Base-by-base conservation (phyloP, 1,140 invertebrate species). In the Lamellibrachia luymesi region DNA sequence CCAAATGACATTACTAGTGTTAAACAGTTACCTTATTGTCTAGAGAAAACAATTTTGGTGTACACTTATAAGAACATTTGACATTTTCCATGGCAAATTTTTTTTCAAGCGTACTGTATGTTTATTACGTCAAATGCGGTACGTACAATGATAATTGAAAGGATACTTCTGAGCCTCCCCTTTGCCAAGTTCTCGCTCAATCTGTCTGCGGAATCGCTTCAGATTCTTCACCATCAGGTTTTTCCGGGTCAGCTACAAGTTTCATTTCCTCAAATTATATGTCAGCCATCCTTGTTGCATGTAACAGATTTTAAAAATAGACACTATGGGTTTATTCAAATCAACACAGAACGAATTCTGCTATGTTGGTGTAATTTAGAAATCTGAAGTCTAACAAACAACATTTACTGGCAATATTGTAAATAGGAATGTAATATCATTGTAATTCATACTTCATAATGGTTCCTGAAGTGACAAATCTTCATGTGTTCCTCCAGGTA, bases 401-500 rank as follows among this genome's bases (percentile, higher is more conserved):
- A 4, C 64, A 80, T 22, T 22, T 80, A 80, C 1, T 80, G 64
- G 64, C 64, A 80, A 80, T 80, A 50, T 91, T 80, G 25, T 80
- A 22, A 22, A 80, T 80, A 90, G 92, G 56, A 25, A 89, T 38
- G 27, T 51, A 50, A 8, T n/a, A 90, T 2, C n/a, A 51, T 38
- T 38, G 38, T 38, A 38, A 25, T 27, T 38, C 27, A 50, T 94
- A 96, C 96, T 95, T 97, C 97, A 95, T 96, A 97, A 94, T 97
- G 96, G 94, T 97, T 97, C 91, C 97, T 94, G 93, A 97, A 97
- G 93, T 97, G 97, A 93, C 96, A 96, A 51, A 97, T 96, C 94
- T 96, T 95, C 94, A 96, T 96, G 92, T 96, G 95, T 94, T 97
- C 97, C 92, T 96, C 95, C 51, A 97, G 95, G 93, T 96, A 97